Base-by-base conservation (phyloP, 2,113 vertebrate genomes). In the Gallinago undulata region DNA sequence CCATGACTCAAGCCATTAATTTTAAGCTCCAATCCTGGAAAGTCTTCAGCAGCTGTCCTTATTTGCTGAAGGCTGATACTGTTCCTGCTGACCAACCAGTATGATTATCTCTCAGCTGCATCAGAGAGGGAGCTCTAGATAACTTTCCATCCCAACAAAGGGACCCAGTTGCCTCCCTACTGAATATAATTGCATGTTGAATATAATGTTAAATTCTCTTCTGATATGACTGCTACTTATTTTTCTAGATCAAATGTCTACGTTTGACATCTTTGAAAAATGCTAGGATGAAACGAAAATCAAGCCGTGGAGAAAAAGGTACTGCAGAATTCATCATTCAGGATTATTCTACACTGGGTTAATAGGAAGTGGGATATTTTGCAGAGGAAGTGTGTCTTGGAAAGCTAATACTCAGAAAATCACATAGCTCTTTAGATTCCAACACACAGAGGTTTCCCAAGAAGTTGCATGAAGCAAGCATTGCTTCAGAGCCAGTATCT, bases 231-330 rank as follows among this genome's bases (percentile, higher is more conserved):
- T 63, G 15, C 72, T 91, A 10, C 43, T 81, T 72, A 15, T 53
- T 93, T 93, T 79, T 92, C 83, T 84, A 96, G 89, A 56, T 67
- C 25, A 96, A 95, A 53, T 91, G 74, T 33, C 60, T 78, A 18
- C 43, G 2, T 60, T 69, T 87, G 56, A 67, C 66, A 73, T 69
- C 83, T 80, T 68, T 80, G 75, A 64, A 80, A 80, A 87, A 51
- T 43, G 35, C 30, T 63, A 30, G n/a, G 30, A 88, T 86, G 67
- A 84, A 75, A 67, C 17, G 72, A 73, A 76, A 60, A 72, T 30
- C 56, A 82, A 86, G 25, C 47, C 27, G 18, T 5, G 10, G 43
- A 59, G 64, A 6, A 83, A 64, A 62, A 96, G 57, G 59, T 88
- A 91, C 37, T 21, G 11, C 5, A 91, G 31, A 81, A 72, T 81